Percentiles rank a stretch among this genome's conserved stretches.
Conservation (phyloP, 2,113 vertebrate species). For the Irena cyanogastra region DNA sequence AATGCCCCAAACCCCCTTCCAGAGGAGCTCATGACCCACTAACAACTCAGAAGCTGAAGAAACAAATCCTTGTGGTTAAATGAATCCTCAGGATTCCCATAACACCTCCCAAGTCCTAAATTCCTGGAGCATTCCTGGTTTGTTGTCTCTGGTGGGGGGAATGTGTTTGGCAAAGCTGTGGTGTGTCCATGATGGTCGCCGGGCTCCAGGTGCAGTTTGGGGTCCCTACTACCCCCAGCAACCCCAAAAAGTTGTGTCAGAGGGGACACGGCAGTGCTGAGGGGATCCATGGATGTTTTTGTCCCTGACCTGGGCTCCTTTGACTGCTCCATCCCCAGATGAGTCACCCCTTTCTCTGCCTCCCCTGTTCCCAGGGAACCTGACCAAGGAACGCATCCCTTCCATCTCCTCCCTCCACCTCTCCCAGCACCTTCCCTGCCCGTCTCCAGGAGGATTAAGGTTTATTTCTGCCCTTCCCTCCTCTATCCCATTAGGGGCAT, state of each 20-base stretch:
- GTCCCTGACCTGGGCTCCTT: not conserved
- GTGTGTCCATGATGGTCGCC: not conserved
- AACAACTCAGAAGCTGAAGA: not conserved
- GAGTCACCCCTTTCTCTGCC: not conserved
- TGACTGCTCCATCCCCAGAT: not conserved
- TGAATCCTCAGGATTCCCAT: not conserved
- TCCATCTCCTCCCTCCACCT: not conserved
- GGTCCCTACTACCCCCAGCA: not conserved
- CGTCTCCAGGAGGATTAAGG: not conserved
- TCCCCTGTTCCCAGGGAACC: not conserved
- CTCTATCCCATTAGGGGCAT: slow-evolving; percentile 41
- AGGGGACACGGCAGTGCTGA: rapidly evolving
- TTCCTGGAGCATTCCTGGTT: not conserved
- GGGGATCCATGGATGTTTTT: not conserved
- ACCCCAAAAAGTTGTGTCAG: not conserved
- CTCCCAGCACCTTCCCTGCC: not conserved
- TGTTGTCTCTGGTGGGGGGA: rapidly evolving
- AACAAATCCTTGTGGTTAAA: not conserved
- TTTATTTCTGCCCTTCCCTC: slow-evolving; percentile 5
- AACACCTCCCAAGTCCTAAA: not conserved
- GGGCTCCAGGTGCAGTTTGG: not conserved
- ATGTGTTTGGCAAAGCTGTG: not conserved
- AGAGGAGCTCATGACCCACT: not conserved
- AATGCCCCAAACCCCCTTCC: not conserved
- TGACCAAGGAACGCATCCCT: not conserved